phyloP scores from a whole-genome alignment of 2,797 vertebrate species.

The Chrysocyon brachyurus region DNA sequence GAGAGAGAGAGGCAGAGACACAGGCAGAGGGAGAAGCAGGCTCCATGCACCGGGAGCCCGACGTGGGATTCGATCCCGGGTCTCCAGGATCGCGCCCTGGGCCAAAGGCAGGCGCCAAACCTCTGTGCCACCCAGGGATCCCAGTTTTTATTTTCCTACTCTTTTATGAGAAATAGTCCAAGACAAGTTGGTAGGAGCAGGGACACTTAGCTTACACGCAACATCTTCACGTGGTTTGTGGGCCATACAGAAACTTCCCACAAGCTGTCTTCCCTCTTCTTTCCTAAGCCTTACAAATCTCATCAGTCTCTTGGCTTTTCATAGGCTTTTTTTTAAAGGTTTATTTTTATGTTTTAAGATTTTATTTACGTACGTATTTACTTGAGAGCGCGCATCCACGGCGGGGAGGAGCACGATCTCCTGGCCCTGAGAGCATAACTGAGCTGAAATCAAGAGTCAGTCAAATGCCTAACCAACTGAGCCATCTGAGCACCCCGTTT shows the following conservation, averaged over 20 bases:
- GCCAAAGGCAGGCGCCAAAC: no score
- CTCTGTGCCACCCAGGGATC: no score
- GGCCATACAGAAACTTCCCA: not conserved
- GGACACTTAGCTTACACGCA: not conserved
- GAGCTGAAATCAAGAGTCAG: not conserved
- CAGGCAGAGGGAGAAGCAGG: no score
- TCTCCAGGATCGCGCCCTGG: no score
- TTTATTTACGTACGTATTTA: not conserved
- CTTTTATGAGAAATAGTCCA: not conserved
- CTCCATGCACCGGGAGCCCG: no score
- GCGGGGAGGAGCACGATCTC: not conserved
- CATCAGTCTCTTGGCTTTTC: not conserved
- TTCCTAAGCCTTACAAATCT: not conserved
- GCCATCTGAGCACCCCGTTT: not conserved
- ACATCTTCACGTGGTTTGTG: not conserved
- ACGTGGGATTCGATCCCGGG: no score
- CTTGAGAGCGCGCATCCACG: not conserved
- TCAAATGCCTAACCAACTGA: not conserved
- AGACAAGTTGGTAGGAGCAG: not conserved
- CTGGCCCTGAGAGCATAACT: not conserved
- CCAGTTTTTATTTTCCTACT: not conserved
- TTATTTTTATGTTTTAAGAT: not conserved
- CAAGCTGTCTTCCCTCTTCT: not conserved
- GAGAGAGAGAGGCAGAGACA: no score
- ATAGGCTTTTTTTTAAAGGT: not conserved